phyloP scores from a whole-genome alignment of 2,113 vertebrate species.

The Athene cunicularia region DNA sequence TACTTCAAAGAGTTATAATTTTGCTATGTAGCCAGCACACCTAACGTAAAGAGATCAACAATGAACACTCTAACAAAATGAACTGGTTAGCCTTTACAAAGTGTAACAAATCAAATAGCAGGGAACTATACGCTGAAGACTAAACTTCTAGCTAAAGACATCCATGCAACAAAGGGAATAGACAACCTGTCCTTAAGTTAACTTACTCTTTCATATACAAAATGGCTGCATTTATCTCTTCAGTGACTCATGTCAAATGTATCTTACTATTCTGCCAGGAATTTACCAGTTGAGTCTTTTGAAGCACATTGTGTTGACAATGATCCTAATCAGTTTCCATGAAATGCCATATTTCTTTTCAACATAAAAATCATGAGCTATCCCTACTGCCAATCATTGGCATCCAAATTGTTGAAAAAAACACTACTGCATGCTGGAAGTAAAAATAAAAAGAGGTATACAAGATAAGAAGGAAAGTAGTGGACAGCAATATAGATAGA shows the following conservation, averaged over 20 bases:
- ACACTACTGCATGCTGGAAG: not conserved
- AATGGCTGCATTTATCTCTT: not conserved
- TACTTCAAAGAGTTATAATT: not conserved
- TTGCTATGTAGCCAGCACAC: not conserved
- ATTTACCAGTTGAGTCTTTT: not conserved
- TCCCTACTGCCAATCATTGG: not conserved
- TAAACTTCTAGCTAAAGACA: too few relatives aligned
- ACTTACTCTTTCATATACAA: not conserved
- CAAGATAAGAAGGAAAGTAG: not conserved
- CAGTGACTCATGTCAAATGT: not conserved
- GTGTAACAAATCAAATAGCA: not conserved
- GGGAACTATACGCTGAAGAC: not conserved
- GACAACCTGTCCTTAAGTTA: not conserved
- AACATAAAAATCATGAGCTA: not conserved
- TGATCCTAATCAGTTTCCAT: slow-evolving; percentile 11
- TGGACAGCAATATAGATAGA: not conserved
- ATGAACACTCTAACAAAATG: not conserved
- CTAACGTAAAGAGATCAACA: not conserved
- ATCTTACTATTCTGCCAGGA: not conserved
- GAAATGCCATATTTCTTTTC: slow-evolving; percentile 18
- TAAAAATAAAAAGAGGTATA: slow-evolving; percentile 29
- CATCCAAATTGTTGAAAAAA: not conserved
- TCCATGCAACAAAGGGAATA: not conserved
- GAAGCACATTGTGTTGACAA: not conserved
- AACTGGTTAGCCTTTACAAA: not conserved